phyloP scores from a whole-genome alignment of 2,113 vertebrate species.

The Triplophysa dalaica region DNA sequence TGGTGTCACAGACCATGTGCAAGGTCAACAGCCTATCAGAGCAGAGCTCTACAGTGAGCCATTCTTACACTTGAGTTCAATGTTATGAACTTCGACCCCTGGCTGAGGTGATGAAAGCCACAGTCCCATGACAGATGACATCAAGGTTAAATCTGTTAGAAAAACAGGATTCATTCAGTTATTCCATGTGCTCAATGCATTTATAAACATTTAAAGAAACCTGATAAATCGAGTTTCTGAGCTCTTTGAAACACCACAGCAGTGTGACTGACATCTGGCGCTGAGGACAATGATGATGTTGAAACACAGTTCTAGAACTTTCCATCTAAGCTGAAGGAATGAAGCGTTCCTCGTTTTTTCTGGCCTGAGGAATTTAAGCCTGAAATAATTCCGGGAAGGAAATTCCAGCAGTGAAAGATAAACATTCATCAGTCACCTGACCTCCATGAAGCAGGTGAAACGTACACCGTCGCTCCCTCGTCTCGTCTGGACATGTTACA shows the following conservation, averaged over 20 bases:
- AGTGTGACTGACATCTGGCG: conserved; percentile 28
- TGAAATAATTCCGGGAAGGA: conserved; percentile 69
- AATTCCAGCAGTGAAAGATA: conserved; percentile 73
- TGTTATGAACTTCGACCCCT: conserved; percentile 6
- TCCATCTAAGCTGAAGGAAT: conserved; percentile 47
- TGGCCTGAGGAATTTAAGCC: conserved; percentile 63
- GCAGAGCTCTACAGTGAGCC: not conserved
- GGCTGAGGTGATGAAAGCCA: not conserved
- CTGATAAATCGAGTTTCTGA: too few relatives aligned
- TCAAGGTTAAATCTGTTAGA: not conserved
- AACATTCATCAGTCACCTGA: conserved; percentile 55
- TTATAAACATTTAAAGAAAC: too few relatives aligned
- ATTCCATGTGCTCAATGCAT: too few relatives aligned
- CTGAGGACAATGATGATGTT: conserved; percentile 36
- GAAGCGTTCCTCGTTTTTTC: conserved; percentile 35
- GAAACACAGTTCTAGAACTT: conserved; percentile 58
- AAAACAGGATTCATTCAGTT: too few relatives aligned
- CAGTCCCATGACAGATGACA: not conserved
- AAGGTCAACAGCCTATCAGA: conserved; percentile 15
- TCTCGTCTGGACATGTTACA: conserved; percentile 3
- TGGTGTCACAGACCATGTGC: not conserved
- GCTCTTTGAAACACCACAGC: not conserved
- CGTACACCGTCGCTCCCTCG: conserved; percentile 45
- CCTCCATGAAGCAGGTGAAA: conserved; percentile 67
- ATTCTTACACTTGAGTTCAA: not conserved